Evolutionary conservation across 1,140 invertebrate species (phyloP).

Genomic region (Stenopsyche tienmushanensis): DNA sequence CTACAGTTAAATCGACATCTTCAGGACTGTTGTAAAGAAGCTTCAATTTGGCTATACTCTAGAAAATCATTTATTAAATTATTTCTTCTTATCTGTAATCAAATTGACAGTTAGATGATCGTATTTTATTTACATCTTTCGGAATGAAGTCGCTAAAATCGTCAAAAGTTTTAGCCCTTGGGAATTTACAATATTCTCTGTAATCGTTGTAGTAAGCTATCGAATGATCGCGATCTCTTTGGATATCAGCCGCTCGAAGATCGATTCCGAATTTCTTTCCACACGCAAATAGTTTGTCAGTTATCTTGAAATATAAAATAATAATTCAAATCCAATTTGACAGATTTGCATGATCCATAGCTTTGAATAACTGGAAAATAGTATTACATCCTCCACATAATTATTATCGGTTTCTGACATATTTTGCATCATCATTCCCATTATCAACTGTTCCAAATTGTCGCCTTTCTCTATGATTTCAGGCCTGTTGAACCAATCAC

Average conservation of each 20-base stretch:
- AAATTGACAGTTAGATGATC: no score
- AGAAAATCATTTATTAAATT: slow-evolving; percentile 16
- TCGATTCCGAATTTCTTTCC: slow-evolving; percentile 62
- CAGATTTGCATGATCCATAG: no score
- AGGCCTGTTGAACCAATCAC: slow-evolving; percentile 76
- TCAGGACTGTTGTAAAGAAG: slow-evolving; percentile 62
- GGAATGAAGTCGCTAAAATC: slow-evolving; percentile 61
- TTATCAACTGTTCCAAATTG: slow-evolving; percentile 65
- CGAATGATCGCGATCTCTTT: slow-evolving; percentile 71
- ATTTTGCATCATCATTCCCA: slow-evolving; percentile 67
- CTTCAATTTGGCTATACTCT: slow-evolving; percentile 55
- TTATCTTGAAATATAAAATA: slow-evolving; percentile 57
- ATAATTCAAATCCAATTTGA: slow-evolving; percentile 1
- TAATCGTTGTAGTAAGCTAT: slow-evolving; percentile 60
- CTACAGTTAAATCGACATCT: slow-evolving; percentile 78
- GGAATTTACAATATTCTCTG: slow-evolving; percentile 60
- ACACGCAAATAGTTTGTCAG: slow-evolving; percentile 58
- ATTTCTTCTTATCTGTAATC: no score
- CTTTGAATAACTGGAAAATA: no score
- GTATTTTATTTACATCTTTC: slow-evolving; percentile 11
- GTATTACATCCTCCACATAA: slow-evolving; percentile 58
- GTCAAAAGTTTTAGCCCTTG: slow-evolving; percentile 59
- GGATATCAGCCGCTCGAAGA: slow-evolving; percentile 68
- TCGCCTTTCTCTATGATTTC: slow-evolving; percentile 66
- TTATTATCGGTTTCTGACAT: slow-evolving; percentile 61